Conservation (phyloP, 2,113 vertebrate genomes). For the Aleadryas rufinucha region DNA sequence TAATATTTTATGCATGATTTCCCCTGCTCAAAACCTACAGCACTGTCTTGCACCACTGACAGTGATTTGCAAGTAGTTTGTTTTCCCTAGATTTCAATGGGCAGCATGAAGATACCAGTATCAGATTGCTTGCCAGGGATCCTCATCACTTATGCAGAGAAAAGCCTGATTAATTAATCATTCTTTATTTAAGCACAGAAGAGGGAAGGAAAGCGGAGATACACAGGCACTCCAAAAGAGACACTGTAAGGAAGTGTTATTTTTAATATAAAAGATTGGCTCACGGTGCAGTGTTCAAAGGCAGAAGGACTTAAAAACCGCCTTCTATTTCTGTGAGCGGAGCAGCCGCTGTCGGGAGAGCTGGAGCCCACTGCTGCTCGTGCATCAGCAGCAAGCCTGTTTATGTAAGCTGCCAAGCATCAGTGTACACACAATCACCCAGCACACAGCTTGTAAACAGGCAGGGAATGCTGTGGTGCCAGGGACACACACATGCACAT, state of each 20-base stretch:
- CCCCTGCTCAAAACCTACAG: background rate
- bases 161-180: constrained; percentile 9
- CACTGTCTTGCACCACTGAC: background rate
- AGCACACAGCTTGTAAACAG: background rate
- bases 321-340: background rate
- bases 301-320: background rate
- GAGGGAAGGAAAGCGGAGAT: background rate
- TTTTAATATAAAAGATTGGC: background rate
- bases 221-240: background rate
- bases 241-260: background rate
- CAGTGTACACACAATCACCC: background rate
- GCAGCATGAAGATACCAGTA: background rate
- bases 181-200: background rate
- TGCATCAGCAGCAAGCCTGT: background rate
- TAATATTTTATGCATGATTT: background rate
- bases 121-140: background rate
- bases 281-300: background rate
- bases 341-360: background rate
- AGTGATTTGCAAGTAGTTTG: background rate
- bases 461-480: background rate
- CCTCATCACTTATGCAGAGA: background rate
- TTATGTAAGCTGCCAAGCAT: background rate
- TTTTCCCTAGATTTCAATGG: background rate
- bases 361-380: background rate
- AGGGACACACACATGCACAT: background rate